These are phyloP conservation scores for Oncorhynchus mykiss DNA, from an alignment of 2,113 vertebrate genomes.

Conservation along the genomic window DNA sequence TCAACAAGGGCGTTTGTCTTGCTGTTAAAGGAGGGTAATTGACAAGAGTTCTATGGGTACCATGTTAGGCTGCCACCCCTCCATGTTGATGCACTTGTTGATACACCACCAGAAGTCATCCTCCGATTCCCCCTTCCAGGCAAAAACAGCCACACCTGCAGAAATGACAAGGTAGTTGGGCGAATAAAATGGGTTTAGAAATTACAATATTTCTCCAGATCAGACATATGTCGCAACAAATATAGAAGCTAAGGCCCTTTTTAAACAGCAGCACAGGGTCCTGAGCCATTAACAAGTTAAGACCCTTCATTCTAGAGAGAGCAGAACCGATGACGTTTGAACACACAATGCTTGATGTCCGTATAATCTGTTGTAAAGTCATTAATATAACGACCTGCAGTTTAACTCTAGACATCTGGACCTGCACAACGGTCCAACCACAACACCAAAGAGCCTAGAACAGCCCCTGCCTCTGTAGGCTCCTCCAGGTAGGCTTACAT, in stretches of 20 bases:
- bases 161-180: conserved; percentile 13
- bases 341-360: neutral
- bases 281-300: neutral
- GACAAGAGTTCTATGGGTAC: conserved; percentile 59
- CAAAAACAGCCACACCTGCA: conserved; percentile 94
- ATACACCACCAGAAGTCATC: conserved; percentile 99
- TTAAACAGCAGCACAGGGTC: too few species aligned
- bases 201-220: neutral
- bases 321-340: neutral
- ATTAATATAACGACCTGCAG: conserved; percentile 1
- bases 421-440: neutral
- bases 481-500: too few species aligned
- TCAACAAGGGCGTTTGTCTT: neutral
- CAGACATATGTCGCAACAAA: neutral
- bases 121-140: conserved; percentile 99
- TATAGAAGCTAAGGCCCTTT: too few species aligned
- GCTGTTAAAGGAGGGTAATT: neutral
- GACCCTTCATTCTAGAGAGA: neutral
- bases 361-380: conserved; percentile 12
- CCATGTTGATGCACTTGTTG: conserved; percentile 88
- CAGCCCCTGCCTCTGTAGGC: neutral
- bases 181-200: neutral
- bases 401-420: conserved; percentile 16
- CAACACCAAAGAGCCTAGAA: neutral
- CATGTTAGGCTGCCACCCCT: conserved; percentile 98